phyloP scores from a whole-genome alignment of 2,113 vertebrate species.

The Turdus rufiventris region DNA sequence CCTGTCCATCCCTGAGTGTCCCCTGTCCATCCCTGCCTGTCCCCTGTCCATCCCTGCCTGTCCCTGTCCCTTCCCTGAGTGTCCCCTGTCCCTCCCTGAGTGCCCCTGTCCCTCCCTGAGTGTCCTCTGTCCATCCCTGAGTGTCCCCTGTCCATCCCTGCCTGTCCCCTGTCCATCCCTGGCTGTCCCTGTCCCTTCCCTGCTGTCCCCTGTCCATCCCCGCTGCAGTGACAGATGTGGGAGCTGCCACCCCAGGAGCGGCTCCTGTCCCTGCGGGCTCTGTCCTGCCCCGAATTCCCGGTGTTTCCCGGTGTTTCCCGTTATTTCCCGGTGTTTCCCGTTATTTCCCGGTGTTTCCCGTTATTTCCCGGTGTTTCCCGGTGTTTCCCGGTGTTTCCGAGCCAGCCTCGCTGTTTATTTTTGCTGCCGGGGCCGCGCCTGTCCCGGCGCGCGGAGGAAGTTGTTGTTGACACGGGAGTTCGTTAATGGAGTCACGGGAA shows the following conservation, averaged over 20 bases:
- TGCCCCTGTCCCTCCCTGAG: no score
- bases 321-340: not conserved
- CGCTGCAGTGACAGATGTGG: accelerated
- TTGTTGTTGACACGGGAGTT: slow-evolving; percentile 25
- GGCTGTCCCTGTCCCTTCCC: not conserved
- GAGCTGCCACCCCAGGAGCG: accelerated
- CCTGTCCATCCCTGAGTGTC: not conserved
- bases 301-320: not conserved
- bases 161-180: not conserved
- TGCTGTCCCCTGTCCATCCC: not conserved
- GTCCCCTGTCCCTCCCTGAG: no score
- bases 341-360: not conserved
- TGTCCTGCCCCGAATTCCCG: not conserved
- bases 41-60: no score
- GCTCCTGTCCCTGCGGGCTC: not conserved
- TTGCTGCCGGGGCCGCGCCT: not conserved
- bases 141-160: not conserved
- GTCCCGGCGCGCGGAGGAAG: not conserved
- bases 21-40: no score
- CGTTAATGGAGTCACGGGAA: not conserved
- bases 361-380: not conserved
- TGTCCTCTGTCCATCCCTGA: no score
- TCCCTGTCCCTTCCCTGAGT: no score
- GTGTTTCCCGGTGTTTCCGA: not conserved
- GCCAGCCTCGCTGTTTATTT: not conserved